A percentile compares a stretch with the other conserved stretches of the same genome.
These are phyloP conservation scores for Aplochiton taeniatus DNA, from an alignment of 2,797 vertebrate genomes.

Conservation along the genomic window DNA sequence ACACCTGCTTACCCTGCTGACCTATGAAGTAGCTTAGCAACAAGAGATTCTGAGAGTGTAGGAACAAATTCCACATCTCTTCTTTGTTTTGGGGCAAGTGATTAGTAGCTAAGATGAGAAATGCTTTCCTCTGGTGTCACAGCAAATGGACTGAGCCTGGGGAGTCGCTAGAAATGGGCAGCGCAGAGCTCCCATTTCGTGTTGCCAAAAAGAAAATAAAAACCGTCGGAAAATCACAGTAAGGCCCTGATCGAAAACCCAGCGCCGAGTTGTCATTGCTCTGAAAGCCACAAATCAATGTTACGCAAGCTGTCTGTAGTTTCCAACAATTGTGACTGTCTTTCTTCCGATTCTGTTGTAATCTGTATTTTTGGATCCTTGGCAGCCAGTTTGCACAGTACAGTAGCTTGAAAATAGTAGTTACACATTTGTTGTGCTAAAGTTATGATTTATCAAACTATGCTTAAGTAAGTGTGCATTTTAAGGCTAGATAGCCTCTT, in stretches of 20 bases:
- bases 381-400: too few species aligned
- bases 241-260: constrained; percentile 24
- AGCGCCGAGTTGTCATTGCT: constrained; percentile 25
- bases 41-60: constrained; percentile 25
- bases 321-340: constrained; percentile 12
- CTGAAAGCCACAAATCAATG: constrained; percentile 35
- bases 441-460: too few species aligned
- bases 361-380: too few species aligned
- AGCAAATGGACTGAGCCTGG: constrained; percentile 65
- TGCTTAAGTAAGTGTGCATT: too few species aligned
- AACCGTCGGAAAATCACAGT: constrained; percentile 10
- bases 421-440: too few species aligned
- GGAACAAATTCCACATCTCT: constrained; percentile 60
- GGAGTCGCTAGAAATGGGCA: constrained; percentile 40
- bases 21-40: constrained; percentile 54
- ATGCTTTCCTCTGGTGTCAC: constrained; percentile 50
- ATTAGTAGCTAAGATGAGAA: constrained; percentile 64
- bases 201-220: constrained; percentile 41
- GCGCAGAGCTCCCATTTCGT: constrained; percentile 46
- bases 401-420: too few species aligned
- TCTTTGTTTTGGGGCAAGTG: constrained; percentile 58
- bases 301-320: constrained; percentile 31
- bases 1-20: constrained; percentile 47
- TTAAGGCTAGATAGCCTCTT: too few species aligned
- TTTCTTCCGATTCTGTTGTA: constrained; percentile 20